Evolutionary conservation across 2,797 vertebrate genomes (phyloP), one percentile per base, ranked within the genome.

Genomic region (Sebastes minor): DNA sequence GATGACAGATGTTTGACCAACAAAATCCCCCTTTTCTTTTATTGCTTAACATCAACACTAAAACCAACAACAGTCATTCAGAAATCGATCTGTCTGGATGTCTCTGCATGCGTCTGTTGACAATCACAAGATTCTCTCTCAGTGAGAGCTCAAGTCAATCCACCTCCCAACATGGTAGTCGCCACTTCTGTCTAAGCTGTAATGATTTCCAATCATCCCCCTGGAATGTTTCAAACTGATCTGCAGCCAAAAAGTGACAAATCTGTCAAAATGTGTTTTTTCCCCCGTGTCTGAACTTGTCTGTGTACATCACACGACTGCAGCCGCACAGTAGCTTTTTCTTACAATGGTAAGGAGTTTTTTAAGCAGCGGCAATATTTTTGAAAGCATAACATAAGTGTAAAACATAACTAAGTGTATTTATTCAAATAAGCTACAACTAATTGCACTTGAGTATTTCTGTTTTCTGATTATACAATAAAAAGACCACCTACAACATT

Each of bases 211-310:
- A 10, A 38, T 11, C 6, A 22, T 16, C 49, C 49, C 42, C 42
- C 42, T 20, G 42, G 42, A 49, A 49, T 7, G 42, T 49, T 18
- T 49, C 42, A 8, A 49, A 49, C 42, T 52, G 20, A n/a, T n/a
- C 18, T 52, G 49, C 20, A n/a, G 49, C 18, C 49, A n/a, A 52
- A 52, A n/a, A 52, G 8, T 52, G 49, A 52, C 49, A 52, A 10
- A n/a, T n/a, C 46, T 8, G 46, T 52, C 16, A 9, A 52, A 52
- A 52, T 52, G 27, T 23, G n/a, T 11, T 33, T 63, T 72, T 30
- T 9, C 3, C 6, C 1, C 27, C 2, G 8, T 12, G 20, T 62
- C 57, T 61, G 0, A n/a, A n/a, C 13, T 42, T 0, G 38, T 42
- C 13, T 42, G 38, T 42, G 13, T 42, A 42, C 13, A 42, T 42